These are phyloP conservation scores for Pseudotriccus pelzelni DNA, from an alignment of 2,797 vertebrate species.

Conservation along the genomic window DNA sequence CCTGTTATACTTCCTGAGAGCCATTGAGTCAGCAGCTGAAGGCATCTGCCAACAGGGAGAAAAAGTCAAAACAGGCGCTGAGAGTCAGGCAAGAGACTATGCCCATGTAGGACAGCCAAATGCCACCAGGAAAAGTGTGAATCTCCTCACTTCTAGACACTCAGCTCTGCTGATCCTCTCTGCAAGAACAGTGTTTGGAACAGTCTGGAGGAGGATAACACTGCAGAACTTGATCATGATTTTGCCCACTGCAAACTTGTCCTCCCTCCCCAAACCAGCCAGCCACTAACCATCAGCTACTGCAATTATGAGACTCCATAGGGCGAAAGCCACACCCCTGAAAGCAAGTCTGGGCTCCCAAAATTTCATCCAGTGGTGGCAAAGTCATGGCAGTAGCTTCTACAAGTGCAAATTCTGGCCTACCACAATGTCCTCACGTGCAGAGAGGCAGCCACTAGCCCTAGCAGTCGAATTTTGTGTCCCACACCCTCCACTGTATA, in stretches of 20 bases:
- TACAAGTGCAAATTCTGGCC: background rate
- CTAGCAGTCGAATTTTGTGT: background rate
- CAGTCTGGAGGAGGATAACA: background rate
- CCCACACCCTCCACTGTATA: background rate
- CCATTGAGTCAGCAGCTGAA: background rate
- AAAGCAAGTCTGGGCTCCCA: background rate
- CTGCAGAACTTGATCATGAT: background rate
- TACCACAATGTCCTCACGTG: background rate
- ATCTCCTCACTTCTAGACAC: background rate
- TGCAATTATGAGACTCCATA: background rate
- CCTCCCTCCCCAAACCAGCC: background rate
- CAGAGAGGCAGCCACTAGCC: background rate
- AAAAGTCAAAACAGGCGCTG: background rate
- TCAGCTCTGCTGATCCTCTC: background rate
- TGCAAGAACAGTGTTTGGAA: background rate
- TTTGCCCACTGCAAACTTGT: background rate
- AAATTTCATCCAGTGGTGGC: background rate
- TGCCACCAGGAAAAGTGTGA: background rate
- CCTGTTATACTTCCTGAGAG: background rate
- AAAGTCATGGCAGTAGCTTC: background rate
- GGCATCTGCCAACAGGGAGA: background rate
- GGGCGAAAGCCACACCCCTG: background rate
- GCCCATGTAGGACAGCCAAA: background rate
- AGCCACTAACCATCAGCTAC: background rate
- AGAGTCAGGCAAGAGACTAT: background rate